These are phyloP conservation scores for Oryzias sinensis DNA, from an alignment of 2,797 vertebrate genomes.

Conservation along the genomic window DNA sequence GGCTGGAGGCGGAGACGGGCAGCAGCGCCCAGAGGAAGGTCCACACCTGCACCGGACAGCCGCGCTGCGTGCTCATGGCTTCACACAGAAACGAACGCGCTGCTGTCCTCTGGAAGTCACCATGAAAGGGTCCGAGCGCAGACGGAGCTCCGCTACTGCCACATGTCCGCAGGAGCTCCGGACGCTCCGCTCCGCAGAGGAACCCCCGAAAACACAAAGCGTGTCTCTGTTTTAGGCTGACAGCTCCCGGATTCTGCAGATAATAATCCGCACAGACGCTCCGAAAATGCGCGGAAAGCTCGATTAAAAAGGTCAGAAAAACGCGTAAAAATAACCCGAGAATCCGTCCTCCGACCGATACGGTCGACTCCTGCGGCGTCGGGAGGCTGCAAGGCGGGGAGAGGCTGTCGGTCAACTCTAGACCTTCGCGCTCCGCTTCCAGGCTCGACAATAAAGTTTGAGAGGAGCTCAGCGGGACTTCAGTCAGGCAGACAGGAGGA, in stretches of 20 bases:
- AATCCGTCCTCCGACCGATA: constrained; percentile 21
- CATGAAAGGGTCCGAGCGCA: constrained; percentile 31
- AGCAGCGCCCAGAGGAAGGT: constrained; percentile 83
- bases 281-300: constrained; percentile 44
- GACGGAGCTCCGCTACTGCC: constrained; percentile 50
- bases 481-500: constrained; percentile 43
- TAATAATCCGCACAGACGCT: constrained; percentile 32
- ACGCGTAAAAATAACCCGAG: constrained; percentile 10
- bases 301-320: constrained; percentile 34
- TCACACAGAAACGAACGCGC: constrained; percentile 14
- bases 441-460: constrained; percentile 73
- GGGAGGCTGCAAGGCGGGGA: constrained; percentile 1
- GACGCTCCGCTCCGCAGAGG: constrained; percentile 24
- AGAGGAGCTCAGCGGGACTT: constrained; percentile 65
- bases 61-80: constrained; percentile 81
- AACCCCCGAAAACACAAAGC: constrained; percentile 3
- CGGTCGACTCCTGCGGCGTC: constrained; percentile 14
- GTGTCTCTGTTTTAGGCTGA: not conserved
- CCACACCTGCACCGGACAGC: constrained; percentile 71
- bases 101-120: constrained; percentile 15
- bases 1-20: constrained; percentile 74
- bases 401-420: constrained; percentile 22
- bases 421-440: constrained; percentile 53
- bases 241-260: constrained; percentile 9
- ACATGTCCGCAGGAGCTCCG: constrained; percentile 50